Base-by-base conservation (phyloP, 2,888 invertebrate species). In the Heliconius sara region DNA sequence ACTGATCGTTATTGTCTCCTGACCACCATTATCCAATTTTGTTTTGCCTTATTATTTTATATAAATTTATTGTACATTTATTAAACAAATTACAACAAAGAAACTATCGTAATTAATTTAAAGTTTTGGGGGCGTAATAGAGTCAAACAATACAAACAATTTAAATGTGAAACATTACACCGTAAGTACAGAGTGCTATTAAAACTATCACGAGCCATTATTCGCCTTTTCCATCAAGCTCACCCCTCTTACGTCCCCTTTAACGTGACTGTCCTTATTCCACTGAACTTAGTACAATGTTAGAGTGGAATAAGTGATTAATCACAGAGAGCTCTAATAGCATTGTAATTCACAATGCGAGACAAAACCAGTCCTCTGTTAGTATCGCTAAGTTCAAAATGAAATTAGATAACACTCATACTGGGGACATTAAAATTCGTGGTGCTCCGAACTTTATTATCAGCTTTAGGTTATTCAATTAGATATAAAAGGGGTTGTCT, bases 291-390 rank as follows among this genome's bases (percentile, higher is more conserved):
- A 79, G 66, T 80, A 76, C 71, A 76, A 75, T 76, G 79, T 80
- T 68, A 82, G 81, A 80, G 77, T 43, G 70, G 80, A 75, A 80
- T 80, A 78, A 81, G 81, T 81, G 81, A 83, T 83, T 81, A 81
- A 83, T 83, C 82, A 83, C 77, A 76, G 81, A 80, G 78, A 83
- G 78, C 79, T 81, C 72, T 79, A 80, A 83, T 81, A 81, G 78
- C 78, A 79, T 43, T 79, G 79, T 80, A 76, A 81, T 82, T 76
- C 66, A 79, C 77, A 79, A 79, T 43, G 47, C 67, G 75, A 79
- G 80, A 72, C 52, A 70, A 70, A 73, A 60, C 73, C 63, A 67
- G 72, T 76, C 77, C 78, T 79, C 79, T 81, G 78, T 80, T 81
- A 83, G 76, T 79, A 77, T 76, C 72, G 57, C 39, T 79, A 43